These are phyloP conservation scores for Oligia strigilis DNA, from an alignment of 2,888 invertebrate genomes.

Conservation along the genomic window DNA sequence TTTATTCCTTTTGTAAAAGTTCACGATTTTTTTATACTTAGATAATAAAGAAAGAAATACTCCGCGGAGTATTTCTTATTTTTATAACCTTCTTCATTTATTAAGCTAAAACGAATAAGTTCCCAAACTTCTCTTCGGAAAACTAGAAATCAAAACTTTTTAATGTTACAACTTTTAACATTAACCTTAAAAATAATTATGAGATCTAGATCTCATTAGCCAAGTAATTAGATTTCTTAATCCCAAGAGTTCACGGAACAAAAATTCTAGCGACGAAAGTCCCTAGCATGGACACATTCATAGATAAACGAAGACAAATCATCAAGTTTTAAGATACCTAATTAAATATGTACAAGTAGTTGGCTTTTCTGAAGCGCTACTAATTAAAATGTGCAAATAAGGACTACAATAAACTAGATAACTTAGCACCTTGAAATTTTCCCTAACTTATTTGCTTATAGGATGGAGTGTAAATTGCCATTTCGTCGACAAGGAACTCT, in stretches of 20 bases:
- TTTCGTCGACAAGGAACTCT: conserved; percentile 11
- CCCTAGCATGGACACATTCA: background rate
- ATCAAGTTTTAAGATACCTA: background rate
- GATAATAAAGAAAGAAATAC: too few relatives aligned
- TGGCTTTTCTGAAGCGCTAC: background rate
- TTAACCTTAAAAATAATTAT: conserved; percentile 3
- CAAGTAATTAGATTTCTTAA: conserved; percentile 7
- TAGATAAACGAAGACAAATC: background rate
- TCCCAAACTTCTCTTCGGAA: background rate
- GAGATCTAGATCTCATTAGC: background rate
- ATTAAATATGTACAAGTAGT: background rate
- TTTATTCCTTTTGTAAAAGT: background rate
- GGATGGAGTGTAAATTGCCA: conserved; percentile 5
- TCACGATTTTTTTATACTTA: too few relatives aligned
- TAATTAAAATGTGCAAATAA: conserved; percentile 6
- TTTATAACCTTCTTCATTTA: background rate
- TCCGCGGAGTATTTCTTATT: background rate
- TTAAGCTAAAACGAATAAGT: too few relatives aligned
- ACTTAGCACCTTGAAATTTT: background rate
- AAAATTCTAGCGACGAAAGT: background rate
- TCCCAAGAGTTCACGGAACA: background rate
- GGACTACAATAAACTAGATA: background rate
- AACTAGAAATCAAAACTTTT: conserved; percentile 8
- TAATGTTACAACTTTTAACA: background rate
- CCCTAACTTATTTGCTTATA: background rate